phyloP scores from a whole-genome alignment of 2,113 vertebrate species.

The Thymallus thymallus region DNA sequence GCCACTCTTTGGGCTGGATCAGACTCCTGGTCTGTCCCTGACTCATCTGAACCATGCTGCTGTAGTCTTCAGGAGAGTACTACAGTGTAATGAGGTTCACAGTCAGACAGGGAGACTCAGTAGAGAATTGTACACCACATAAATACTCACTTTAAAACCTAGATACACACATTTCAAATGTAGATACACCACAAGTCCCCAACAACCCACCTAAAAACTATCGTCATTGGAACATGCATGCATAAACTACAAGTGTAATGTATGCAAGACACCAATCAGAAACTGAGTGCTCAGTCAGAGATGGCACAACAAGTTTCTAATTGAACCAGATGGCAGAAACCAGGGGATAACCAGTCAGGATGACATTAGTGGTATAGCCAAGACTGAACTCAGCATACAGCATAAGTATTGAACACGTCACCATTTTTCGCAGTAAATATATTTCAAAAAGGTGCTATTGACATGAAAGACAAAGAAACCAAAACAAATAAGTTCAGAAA shows the following conservation, averaged over 20 bases:
- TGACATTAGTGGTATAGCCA: constrained; percentile 57
- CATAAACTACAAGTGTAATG: background rate
- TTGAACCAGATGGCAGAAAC: too few relatives aligned
- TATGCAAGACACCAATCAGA: background rate
- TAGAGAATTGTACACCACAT: too few relatives aligned
- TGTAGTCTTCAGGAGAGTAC: constrained; percentile 94
- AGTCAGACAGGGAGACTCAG: constrained; percentile 55
- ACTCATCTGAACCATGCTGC: constrained; percentile 88
- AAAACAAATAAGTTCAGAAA: too few relatives aligned
- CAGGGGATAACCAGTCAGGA: background rate
- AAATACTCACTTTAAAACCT: background rate
- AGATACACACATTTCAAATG: background rate
- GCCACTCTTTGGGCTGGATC: constrained; percentile 98
- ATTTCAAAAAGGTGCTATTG: too few relatives aligned
- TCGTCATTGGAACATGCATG: background rate
- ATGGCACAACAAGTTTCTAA: too few relatives aligned
- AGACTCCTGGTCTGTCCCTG: constrained; percentile 88
- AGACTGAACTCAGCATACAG: constrained; percentile 28
- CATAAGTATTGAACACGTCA: too few relatives aligned
- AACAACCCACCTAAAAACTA: background rate
- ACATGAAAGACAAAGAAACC: too few relatives aligned
- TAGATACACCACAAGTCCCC: constrained; percentile 9
- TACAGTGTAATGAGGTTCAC: constrained; percentile 78
- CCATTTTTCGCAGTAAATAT: too few relatives aligned
- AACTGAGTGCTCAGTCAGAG: constrained; percentile 8